Evolutionary conservation across 2,113 vertebrate species (phyloP), one percentile per base, ranked within the genome.

Genomic region (Fregata magnificens): DNA sequence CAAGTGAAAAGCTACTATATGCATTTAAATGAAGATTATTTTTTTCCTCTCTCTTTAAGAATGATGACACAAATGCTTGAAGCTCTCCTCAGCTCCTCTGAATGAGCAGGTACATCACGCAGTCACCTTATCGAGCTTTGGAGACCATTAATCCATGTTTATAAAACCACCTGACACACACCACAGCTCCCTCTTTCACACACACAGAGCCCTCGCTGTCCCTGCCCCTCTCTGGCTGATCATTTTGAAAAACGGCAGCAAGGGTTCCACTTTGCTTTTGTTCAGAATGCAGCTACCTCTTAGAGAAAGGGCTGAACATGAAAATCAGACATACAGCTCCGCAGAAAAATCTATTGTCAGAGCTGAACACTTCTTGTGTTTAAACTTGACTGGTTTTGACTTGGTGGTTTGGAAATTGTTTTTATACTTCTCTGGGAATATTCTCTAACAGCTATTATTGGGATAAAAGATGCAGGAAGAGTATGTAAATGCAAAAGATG

Each of bases 21-120:
- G 98, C 98, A 98, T 99, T 98, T 98, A 98, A 98, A 98, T 98
- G 97, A 98, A 98, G 94, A 93, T 89, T 89, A 87, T 94, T 74
- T 94, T 69, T 66, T 38, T 20, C n/a, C 32, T 62, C 69, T 88
- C 95, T 91, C 95, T 93, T 89, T 85, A 97, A 98, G 96, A 98
- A 96, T 90, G 96, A 97, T 73, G 95, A 87, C 83, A 95, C 91
- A 95, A 94, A 95, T 94, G 96, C 93, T 93, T 78, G 88, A 95
- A 86, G 88, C 62, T 95, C 94, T 65, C 34, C 38, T 88, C 44
- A 79, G 86, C 61, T 95, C 82, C 72, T 67, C 28, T 26, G 95
- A 93, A 95, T 2, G 3, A 93, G 69, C 87, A 72, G 95, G 88
- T 90, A 87, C 74, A 92, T 84, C 90, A 83, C 1, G 1, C 58